Base-by-base conservation (phyloP, 2,797 vertebrate species). In the Delichon dasypus region DNA sequence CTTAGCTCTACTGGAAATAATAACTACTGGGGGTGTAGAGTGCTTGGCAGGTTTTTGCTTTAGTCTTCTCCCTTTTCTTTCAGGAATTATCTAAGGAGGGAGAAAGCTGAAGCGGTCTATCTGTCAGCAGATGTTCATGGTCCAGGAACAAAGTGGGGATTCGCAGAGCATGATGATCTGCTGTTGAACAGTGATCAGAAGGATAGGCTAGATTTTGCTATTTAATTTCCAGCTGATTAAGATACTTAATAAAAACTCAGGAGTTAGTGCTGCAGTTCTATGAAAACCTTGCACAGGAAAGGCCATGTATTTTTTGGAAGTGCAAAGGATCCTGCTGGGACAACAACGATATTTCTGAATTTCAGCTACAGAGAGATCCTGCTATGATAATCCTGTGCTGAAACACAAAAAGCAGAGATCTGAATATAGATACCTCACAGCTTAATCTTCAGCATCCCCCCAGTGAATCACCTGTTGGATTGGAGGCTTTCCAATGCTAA, bases 1-100 rank as follows among this genome's bases (percentile, higher is more conserved):
- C 71, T 94, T 93, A 90, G 34, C 60, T 93, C 57, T 73, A 71
- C 55, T 71, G 73, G 64, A 95, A 94, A 85, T 74, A 91, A 82
- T 50, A 89, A 83, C 38, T 73, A 82, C 21, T 27, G 48, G 36
- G 42, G 32, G 21, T 84, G 51, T 48, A 66, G 64, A 91, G 73
- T 64, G 53, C 85, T 94, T 86, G 72, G 50, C 66, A 89, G 40
- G 64, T 60, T 91, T 96, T 80, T 1, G 1, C 58, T 92, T 83
- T 78, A 70, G 73, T 83, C 29, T 81, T 83, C 79, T 61, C 34
- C 54, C 30, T 32, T 81, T 93, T 90, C 70, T 73, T 84, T 81
- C 34, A 50, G 70, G 88, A 81, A 89, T 91, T 86, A 91, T n/a
- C 82, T 66, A 44, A 68, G 65, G 50, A 53, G 91, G 54, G 38